Percentiles rank a stretch among this genome's conserved stretches.
Evolutionary conservation across 1,140 invertebrate genomes (phyloP).

Genomic region (Melitaea cinxia): DNA sequence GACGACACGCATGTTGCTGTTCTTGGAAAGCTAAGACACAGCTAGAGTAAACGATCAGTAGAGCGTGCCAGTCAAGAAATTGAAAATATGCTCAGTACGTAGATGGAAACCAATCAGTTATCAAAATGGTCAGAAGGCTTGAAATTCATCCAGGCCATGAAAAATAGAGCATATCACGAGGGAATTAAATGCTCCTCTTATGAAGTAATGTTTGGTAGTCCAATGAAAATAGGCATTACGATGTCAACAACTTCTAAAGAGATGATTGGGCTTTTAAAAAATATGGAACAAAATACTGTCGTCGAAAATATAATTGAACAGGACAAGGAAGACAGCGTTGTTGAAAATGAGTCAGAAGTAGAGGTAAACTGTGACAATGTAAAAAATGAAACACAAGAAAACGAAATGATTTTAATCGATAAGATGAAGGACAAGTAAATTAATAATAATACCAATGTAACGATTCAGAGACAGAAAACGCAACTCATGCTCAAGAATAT

Average conservation of each 20-base stretch:
- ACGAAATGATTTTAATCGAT: too few relatives aligned
- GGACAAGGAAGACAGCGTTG: constrained; percentile 14
- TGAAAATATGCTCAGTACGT: constrained; percentile 59
- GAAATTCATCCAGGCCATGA: constrained; percentile 2
- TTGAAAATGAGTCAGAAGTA: constrained; percentile 16
- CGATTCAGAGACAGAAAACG: neutral
- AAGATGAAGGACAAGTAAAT: neutral
- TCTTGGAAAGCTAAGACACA: constrained; percentile 57
- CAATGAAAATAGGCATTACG: too few relatives aligned
- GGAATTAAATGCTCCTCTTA: constrained; percentile 9
- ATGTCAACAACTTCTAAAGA: neutral
- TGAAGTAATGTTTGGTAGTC: too few relatives aligned
- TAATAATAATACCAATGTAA: constrained; percentile 12
- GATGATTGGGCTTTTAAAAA: constrained; percentile 2
- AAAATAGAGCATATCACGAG: constrained; percentile 10
- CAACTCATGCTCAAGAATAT: too few relatives aligned
- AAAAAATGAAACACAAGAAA: too few relatives aligned
- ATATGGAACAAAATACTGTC: constrained; percentile 5
- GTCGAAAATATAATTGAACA: constrained; percentile 16
- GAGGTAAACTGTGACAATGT: neutral
- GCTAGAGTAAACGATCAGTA: constrained; percentile 42
- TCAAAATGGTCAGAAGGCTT: constrained; percentile 52
- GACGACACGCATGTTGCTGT: constrained; percentile 5
- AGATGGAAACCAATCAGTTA: constrained; percentile 50
- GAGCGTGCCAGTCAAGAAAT: constrained; percentile 62